Base-by-base conservation (phyloP, 2,113 vertebrate genomes). In the Gasterosteus aculeatus region DNA sequence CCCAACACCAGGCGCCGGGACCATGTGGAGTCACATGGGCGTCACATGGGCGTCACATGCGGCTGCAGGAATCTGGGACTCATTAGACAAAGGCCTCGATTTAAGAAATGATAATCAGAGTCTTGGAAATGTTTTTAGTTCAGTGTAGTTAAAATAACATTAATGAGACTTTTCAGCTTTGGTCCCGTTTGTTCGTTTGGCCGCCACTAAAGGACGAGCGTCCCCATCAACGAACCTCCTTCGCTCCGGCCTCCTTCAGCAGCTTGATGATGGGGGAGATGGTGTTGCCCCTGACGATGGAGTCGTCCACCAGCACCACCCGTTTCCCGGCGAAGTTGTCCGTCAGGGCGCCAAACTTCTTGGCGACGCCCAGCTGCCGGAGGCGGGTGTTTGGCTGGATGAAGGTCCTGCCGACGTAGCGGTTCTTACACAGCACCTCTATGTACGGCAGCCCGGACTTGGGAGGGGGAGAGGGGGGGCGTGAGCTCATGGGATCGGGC, bases 361-460 rank as follows among this genome's bases (percentile, higher is more conserved):
- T 99, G 39, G 98, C 97, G 47, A 99, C 98, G 4, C 98, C 97
- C 5, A 99, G 95, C 16, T 99, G 98, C 78, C 98, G 95, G 86
- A 99, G 78, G n/a, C 98, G 95, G 88, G 97, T 97, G 42, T 99
- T 99, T 59, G 98, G 98, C 77, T 99, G 98, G 91, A 99, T 99
- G 58, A 99, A 99, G 0, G 98, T 99, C 90, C 97, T 95, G 60
- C 98, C 98, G 1, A 99, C 98, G 0, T 99, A 99, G 0, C 98
- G 95, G 75, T 99, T 99, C 94, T 99, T 99, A 90, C 98, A 99
- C 18, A 99, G 92, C 39, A 99, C 98, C 86, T 99, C 98, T 35
- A 97, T 93, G 4, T 99, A 99, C 0, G 97, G 97, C 57, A 99
- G 92, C 26, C 97, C 96, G 5, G 96, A 95, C 98, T 99, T 83